Evolutionary conservation across 2,888 invertebrate genomes (phyloP).

Genomic region (Magallana nippona): DNA sequence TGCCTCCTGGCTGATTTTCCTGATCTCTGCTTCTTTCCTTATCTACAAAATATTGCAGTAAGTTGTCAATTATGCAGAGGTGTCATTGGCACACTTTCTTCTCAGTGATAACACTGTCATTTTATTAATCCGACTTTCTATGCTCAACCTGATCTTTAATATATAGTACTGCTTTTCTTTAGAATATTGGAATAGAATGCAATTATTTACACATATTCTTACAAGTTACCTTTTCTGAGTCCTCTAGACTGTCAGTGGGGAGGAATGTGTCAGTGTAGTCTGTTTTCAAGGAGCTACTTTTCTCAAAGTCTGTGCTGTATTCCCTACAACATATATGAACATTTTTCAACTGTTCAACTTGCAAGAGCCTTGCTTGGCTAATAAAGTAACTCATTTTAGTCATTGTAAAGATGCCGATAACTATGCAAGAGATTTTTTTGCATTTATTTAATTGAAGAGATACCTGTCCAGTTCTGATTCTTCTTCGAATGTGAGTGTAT

Average conservation of each 20-base stretch:
- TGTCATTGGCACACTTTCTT: too few species aligned
- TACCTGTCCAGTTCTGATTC: neutral
- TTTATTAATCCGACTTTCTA: too few species aligned
- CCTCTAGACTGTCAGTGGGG: slow-evolving; percentile 31
- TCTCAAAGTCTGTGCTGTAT: slow-evolving; percentile 43
- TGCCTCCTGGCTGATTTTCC: slow-evolving; percentile 43
- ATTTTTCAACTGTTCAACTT: too few species aligned
- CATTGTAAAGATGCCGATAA: too few species aligned
- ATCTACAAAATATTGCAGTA: slow-evolving; percentile 13
- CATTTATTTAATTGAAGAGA: neutral
- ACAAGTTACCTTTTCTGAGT: slow-evolving; percentile 42
- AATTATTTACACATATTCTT: neutral
- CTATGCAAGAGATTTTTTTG: too few species aligned
- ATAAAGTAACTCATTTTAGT: too few species aligned
- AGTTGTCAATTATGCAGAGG: neutral
- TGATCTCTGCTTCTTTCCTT: slow-evolving; percentile 42
- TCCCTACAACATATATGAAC: slow-evolving; percentile 14
- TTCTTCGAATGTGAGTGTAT: slow-evolving; percentile 14
- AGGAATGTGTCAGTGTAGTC: slow-evolving; percentile 45
- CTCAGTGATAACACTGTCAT: too few species aligned
- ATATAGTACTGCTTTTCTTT: too few species aligned
- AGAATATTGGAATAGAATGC: too few species aligned
- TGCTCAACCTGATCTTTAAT: too few species aligned
- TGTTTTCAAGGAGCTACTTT: slow-evolving; percentile 30
- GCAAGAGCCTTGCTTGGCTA: too few species aligned